These are phyloP conservation scores for Sceliomorpha sp. DNA, from an alignment of 2,888 invertebrate species.

Conservation along the genomic window DNA sequence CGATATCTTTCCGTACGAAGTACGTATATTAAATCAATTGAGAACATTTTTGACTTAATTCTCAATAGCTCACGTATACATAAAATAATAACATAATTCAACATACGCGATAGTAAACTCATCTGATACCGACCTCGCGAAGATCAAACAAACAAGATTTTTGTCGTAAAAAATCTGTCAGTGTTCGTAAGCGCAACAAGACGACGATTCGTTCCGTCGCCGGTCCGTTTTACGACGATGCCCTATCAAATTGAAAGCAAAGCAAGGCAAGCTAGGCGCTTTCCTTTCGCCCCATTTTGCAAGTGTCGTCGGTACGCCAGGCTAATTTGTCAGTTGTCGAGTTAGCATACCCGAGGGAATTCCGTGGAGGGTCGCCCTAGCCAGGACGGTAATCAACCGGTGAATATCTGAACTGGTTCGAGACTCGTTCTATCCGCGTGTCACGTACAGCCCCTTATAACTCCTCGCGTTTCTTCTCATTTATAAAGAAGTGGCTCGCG, in stretches of 20 bases:
- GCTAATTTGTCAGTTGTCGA: constrained; percentile 81
- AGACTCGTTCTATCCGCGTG: constrained; percentile 63
- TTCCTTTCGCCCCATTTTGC: constrained; percentile 79
- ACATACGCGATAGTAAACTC: constrained; percentile 24
- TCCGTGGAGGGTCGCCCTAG: constrained; percentile 62
- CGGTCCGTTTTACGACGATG: constrained; percentile 48
- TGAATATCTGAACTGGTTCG: constrained; percentile 78
- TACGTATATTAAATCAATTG: too few relatives aligned
- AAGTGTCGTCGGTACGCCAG: constrained; percentile 80
- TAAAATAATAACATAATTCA: constrained; percentile 43
- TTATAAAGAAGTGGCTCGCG: constrained; percentile 76
- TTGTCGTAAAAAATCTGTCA: constrained; percentile 39
- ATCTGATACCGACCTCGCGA: background rate
- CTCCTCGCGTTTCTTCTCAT: constrained; percentile 68
- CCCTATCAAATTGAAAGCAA: constrained; percentile 68
- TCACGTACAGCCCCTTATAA: constrained; percentile 52
- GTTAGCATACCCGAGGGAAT: constrained; percentile 78
- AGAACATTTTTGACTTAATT: too few relatives aligned
- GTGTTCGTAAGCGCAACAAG: constrained; percentile 27
- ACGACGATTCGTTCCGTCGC: constrained; percentile 42
- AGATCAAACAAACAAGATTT: too few relatives aligned
- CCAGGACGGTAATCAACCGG: constrained; percentile 78
- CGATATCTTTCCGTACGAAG: constrained; percentile 23
- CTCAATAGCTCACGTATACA: too few relatives aligned
- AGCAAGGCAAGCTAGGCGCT: constrained; percentile 56